Conservation (phyloP, 2,888 invertebrate genomes). For the Plebejus melissa region DNA sequence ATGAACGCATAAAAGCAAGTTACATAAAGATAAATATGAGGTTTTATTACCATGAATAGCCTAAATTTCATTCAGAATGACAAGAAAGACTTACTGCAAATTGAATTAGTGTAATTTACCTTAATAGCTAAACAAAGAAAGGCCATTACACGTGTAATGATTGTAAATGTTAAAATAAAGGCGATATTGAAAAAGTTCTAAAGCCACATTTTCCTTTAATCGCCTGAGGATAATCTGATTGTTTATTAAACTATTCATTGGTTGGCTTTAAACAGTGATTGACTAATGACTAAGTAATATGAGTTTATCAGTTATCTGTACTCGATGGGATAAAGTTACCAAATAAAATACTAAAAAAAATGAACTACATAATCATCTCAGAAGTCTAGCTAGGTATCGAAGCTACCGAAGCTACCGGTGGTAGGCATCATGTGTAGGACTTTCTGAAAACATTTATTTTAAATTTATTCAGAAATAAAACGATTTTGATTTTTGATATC, state of each 20-base stretch:
- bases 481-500: no score
- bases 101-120: constrained; percentile 6
- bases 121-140: background rate
- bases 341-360: no score
- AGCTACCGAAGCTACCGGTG: no score
- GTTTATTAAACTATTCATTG: background rate
- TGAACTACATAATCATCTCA: no score
- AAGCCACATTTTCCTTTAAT: background rate
- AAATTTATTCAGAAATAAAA: no score
- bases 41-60: background rate
- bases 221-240: background rate
- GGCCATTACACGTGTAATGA: background rate
- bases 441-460: no score
- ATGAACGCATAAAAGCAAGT: background rate
- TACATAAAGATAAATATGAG: background rate
- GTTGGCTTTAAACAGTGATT: background rate
- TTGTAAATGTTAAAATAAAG: constrained; percentile 6
- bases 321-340: no score
- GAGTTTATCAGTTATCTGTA: no score
- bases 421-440: no score
- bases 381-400: no score
- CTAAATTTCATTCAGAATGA: background rate
- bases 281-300: no score
- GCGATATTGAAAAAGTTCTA: background rate
- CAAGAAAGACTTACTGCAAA: background rate